phyloP scores from a whole-genome alignment of 2,113 vertebrate genomes.

The Trematocara zebra region DNA sequence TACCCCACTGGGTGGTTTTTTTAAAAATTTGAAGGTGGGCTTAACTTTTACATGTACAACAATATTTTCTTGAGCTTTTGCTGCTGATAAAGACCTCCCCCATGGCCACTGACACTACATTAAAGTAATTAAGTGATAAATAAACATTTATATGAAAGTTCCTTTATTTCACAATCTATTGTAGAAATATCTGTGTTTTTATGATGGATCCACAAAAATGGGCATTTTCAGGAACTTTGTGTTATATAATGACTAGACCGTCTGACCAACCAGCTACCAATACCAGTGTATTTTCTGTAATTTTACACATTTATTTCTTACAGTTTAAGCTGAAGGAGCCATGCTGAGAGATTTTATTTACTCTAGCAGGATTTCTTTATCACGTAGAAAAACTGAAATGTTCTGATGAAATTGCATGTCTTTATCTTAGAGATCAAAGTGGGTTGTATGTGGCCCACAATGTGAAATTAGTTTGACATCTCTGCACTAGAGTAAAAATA shows the following conservation, averaged over 20 bases:
- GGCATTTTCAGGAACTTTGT: not conserved
- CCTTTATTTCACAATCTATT: not conserved
- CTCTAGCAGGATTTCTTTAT: not conserved
- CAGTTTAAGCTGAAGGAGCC: not conserved
- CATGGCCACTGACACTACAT: not conserved
- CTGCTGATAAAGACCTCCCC: not conserved
- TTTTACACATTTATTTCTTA: not conserved
- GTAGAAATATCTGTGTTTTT: not conserved
- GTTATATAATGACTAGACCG: not conserved
- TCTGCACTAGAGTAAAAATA: not conserved
- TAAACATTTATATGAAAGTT: not conserved
- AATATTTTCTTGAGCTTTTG: not conserved
- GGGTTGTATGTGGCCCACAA: not conserved
- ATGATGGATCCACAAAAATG: not conserved
- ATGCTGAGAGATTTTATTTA: not conserved
- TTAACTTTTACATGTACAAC: not conserved
- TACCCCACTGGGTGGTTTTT: not conserved
- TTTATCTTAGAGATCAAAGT: not conserved
- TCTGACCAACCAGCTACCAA: not conserved
- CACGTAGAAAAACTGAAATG: not conserved
- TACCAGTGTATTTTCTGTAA: not conserved
- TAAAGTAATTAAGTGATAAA: not conserved
- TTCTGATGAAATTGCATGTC: not conserved
- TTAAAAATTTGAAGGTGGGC: not conserved
- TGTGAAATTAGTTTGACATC: not conserved